These are phyloP conservation scores for Sorex maritimensis DNA, from an alignment of 2,797 vertebrate genomes.

Conservation along the genomic window DNA sequence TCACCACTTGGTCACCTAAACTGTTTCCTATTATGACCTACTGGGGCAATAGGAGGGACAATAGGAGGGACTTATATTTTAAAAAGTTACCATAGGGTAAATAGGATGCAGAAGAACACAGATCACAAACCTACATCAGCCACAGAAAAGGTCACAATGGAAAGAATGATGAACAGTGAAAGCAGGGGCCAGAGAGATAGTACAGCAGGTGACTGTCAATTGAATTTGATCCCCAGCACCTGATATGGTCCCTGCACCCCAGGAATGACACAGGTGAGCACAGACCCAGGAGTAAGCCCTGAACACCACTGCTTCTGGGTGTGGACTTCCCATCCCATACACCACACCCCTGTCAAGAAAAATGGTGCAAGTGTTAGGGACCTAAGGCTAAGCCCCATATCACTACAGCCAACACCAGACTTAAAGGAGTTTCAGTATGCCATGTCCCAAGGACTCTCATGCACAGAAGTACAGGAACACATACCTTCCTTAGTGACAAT, in stretches of 20 bases:
- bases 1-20: background rate
- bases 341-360: too few species aligned
- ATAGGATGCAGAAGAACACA: slow-evolving; percentile 30
- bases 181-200: too few species aligned
- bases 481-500: background rate
- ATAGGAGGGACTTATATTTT: too few species aligned
- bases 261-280: too few species aligned
- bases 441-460: background rate
- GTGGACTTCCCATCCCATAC: too few species aligned
- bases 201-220: too few species aligned
- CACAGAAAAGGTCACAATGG: background rate
- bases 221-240: too few species aligned
- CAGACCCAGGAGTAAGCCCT: too few species aligned
- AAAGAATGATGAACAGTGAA: background rate
- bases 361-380: background rate
- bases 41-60: background rate
- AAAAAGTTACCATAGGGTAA: background rate
- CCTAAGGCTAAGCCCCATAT: background rate
- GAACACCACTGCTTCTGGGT: too few species aligned
- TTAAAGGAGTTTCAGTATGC: background rate
- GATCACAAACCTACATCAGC: slow-evolving; percentile 18
- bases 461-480: background rate
- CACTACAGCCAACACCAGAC: background rate
- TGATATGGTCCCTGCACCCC: too few species aligned
- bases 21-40: slow-evolving; percentile 5